Evolutionary conservation across 2,113 vertebrate species (phyloP), one percentile per base, ranked within the genome.

Genomic region (Aldabrachelys gigantea): DNA sequence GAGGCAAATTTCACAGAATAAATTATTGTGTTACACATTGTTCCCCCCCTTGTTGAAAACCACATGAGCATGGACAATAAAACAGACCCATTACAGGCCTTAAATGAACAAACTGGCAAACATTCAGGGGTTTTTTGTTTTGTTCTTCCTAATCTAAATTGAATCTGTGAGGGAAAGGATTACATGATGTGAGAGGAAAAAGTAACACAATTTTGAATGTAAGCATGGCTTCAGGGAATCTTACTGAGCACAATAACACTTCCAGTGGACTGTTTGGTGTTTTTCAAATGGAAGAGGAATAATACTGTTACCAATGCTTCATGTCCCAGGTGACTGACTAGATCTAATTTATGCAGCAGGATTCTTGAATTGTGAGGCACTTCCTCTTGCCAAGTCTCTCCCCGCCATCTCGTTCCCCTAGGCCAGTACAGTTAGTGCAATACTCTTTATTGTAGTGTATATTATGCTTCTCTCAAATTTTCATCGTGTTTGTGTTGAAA

Each of bases 121-220:
- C 57, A 91, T 75, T 81, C 89, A 10, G 41, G 53, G 50, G 1
- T 50, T 22, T 54, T 82, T 1, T 75, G 54, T 97, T 91, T 95
- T 93, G 81, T 93, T 97, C 94, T 94, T 93, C 78, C 80, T 95
- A 95, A 97, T 98, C 94, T 97, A 97, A 98, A 97, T 92, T 95
- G 94, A 97, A 97, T 97, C 94, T 96, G 27, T 84, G 91, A 54
- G 59, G 82, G 49, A 52, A 81, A 91, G 80, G 88, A 83, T 87
- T 89, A 87, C 44, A 82, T 62, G 31, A 88, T 83, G 1, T 19
- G 44, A 29, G 17, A 22, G 25, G 2, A 81, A 75, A 89, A 85
- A n/a, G 69, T 88, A 81, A 59, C 50, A 31, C 57, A 54, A 83
- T 89, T 92, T 84, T 92, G 89, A 90, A 79, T 24, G 10, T 14